Base-by-base conservation (phyloP, 2,888 invertebrate species). In the Strigamia transsilvanica region DNA sequence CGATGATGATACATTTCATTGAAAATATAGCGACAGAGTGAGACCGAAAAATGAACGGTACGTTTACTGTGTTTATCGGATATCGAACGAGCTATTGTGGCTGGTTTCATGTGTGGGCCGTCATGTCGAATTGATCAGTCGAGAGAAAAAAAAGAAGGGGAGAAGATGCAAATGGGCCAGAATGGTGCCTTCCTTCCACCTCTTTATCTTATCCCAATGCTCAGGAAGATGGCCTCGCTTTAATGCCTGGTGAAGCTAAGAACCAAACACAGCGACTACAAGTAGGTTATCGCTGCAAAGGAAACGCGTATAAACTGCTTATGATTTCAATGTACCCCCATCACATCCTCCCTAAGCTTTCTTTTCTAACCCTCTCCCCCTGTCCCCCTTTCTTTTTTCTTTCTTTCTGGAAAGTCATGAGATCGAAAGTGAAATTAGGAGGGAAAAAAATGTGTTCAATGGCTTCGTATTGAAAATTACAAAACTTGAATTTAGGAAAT, bases 1-100 rank as follows among this genome's bases (percentile, higher is more conserved):
- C n/a, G n/a, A n/a, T n/a, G n/a, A n/a, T 56, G 56, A n/a, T 56
- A 56, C 56, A 56, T 56, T 56, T 56, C 56, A 56, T 56, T 56
- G 10, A 56, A 56, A 56, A 56, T 7, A 56, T n/a, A 56, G 56
- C 7, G 7, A 56, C 10, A 56, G 15, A 56, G 56, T 56, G 7
- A n/a, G 56, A 7, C 7, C 56, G 5, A 15, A 56, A n/a, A 56
- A 5, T 56, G 56, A 56, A 18, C 18, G 13, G 56, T 56, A n/a
- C 56, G 56, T 56, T 56, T 56, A 56, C n/a, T 56, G 56, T 56
- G 56, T 56, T 56, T 56, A 56, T 56, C 56, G 56, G 56, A 56
- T 56, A 56, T 56, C 56, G 56, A 56, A 15, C 56, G 56, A 56
- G 56, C 56, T n/a, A 10, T 56, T 56, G 56, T 56, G 56, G 56